Base-by-base conservation (phyloP, 2,888 invertebrate genomes). In the Abrostola tripartita region DNA sequence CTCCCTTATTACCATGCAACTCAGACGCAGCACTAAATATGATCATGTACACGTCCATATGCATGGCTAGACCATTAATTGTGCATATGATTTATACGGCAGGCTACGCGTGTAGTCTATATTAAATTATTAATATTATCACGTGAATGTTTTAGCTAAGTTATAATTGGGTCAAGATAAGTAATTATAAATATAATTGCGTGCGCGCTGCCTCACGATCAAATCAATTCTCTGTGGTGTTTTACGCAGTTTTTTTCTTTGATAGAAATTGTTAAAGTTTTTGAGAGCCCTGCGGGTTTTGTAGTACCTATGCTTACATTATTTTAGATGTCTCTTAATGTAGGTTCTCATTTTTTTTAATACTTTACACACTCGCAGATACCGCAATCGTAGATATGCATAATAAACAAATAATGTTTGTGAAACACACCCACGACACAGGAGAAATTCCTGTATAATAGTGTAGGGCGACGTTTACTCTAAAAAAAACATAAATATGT, bases 81-180 rank as follows among this genome's bases (percentile, higher is more conserved):
- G 80, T 82, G 81, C 81, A 76, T 85, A 86, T 87, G 87, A 88
- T 87, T 87, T 86, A 88, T 87, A 73, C 64, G 60, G 53, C 74
- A 55, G 59, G 56, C 49, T 49, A 54, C 62, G 53, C 71, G 64
- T 78, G 71, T 77, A 79, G 59, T 61, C 59, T 64, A 58, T 71
- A 83, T 80, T 81, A 78, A 77, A 24, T 24, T 76, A 74, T 71
- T 66, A 37, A 24, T 80, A 78, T 76, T 72, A 64, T 54, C 66
- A 65, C 65, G 63, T 68, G 71, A 62, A 61, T 71, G 66, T 79
- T 75, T 72, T 80, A 68, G 66, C 74, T 37, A 68, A 74, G 53
- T 68, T 68, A 71, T 76, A 74, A 76, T 75, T 78, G 55, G 78
- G 81, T 78, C 81, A 80, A 78, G 69, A 61, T 64, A 71, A 78